Conservation (phyloP, 2,888 invertebrate species). For the Macrophya annulata region DNA sequence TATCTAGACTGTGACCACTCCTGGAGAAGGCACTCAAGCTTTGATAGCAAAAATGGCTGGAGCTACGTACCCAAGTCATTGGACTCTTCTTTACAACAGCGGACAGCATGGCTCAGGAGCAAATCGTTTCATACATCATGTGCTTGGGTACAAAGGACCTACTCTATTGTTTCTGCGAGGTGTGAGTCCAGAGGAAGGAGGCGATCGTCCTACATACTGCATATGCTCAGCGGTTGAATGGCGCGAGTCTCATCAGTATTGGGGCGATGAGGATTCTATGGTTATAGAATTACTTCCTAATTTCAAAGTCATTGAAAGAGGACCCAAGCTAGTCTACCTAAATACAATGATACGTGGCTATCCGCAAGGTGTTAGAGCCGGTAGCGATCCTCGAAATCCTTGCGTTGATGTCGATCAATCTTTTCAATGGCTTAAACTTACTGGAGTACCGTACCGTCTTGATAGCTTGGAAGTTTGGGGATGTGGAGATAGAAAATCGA, state of each 20-base stretch:
- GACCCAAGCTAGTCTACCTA: conserved; percentile 90
- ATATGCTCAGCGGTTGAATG: conserved; percentile 91
- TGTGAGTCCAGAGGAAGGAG: conserved; percentile 78
- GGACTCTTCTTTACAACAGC: conserved; percentile 92
- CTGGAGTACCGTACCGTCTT: conserved; percentile 80
- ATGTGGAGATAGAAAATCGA: conserved; percentile 87
- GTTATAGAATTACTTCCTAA: conserved; percentile 89
- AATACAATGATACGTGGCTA: conserved; percentile 92
- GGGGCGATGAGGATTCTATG: conserved; percentile 90
- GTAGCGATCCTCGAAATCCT: conserved; percentile 89
- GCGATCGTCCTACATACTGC: conserved; percentile 86
- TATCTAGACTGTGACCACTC: conserved; percentile 64
- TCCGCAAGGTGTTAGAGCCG: conserved; percentile 91
- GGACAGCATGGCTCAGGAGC: conserved; percentile 93
- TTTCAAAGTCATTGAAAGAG: conserved; percentile 83
- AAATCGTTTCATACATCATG: conserved; percentile 94
- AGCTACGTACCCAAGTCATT: conserved; percentile 85
- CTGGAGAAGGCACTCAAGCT: conserved; percentile 68
- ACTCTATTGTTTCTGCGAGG: conserved; percentile 82
- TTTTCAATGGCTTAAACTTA: conserved; percentile 74
- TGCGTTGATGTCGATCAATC: conserved; percentile 86
- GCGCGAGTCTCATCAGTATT: conserved; percentile 92
- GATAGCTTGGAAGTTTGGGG: conserved; percentile 88
- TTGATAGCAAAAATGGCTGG: conserved; percentile 75
- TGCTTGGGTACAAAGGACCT: conserved; percentile 87